phyloP scores from a whole-genome alignment of 2,113 vertebrate genomes.

The Oncorhynchus nerka region DNA sequence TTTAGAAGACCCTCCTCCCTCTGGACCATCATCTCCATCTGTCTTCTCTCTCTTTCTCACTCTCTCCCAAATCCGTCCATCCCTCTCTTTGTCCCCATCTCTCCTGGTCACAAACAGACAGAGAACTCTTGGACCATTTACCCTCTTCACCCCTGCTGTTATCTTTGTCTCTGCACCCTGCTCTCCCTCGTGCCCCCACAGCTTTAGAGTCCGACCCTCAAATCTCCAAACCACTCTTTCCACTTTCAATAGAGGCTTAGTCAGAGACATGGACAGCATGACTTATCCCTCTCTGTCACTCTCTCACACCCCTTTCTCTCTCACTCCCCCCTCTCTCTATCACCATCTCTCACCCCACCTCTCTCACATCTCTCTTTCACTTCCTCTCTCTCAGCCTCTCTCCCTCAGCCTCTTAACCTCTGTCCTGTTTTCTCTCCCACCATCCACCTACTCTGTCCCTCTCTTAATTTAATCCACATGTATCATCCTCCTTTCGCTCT shows the following conservation, averaged over 20 bases:
- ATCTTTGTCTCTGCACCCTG: constrained; percentile 34
- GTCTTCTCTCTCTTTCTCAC: constrained; percentile 1
- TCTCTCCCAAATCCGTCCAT: too few species aligned
- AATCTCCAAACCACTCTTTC: constrained; percentile 35
- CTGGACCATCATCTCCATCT: neutral
- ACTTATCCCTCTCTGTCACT: neutral
- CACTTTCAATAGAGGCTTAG: constrained; percentile 8
- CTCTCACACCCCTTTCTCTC: neutral
- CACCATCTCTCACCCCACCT: neutral
- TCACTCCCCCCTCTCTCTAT: neutral
- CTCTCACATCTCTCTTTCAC: too few species aligned
- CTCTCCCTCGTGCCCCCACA: constrained; percentile 19
- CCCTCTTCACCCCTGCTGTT: constrained; percentile 26
- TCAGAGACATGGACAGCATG: neutral
- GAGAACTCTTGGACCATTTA: neutral
- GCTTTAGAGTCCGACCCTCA: constrained; percentile 36
- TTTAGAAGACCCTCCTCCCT: neutral
- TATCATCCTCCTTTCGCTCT: neutral
- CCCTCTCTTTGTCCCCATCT: neutral
- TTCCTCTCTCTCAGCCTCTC: too few species aligned
- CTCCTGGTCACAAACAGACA: constrained; percentile 11
- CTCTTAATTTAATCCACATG: neutral
- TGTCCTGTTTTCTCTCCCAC: neutral
- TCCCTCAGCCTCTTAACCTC: neutral
- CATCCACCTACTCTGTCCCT: neutral